Base-by-base conservation (phyloP, 2,113 vertebrate genomes). In the Lasiurus cinereus region DNA sequence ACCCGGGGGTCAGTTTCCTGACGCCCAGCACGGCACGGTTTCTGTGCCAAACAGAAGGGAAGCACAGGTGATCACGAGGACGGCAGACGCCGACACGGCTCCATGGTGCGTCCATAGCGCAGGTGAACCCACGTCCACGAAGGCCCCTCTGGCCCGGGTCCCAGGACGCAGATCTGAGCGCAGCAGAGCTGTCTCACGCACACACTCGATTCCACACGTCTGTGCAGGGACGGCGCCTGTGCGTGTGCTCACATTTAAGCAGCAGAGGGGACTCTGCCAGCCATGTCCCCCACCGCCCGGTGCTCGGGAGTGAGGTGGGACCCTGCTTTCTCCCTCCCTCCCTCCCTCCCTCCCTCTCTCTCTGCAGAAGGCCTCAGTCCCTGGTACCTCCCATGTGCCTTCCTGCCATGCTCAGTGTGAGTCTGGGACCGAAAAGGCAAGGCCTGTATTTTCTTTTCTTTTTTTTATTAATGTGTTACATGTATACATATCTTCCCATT, bases 201-300 rank as follows among this genome's bases (percentile, higher is more conserved):
- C 12, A 39, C 31, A 52, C 36, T 43, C 50, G 21, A 66, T 18
- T 18, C 27, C 16, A 36, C 15, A 83, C 52, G 6, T 4, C 50
- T 27, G 4, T 13, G 56, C 13, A 13, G 50, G 69, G 46, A 67
- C 24, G 10, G 12, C 10, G 13, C 36, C 5, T 2, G 22, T 2
- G 36, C 18, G n/a, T 13, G 43, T 0, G 5, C 1, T 0, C 1
- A 11, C 4, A 11, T 33, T 5, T 21, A 8, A 54, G 48, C 0
- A 29, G 74, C 66, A 39, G 39, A 19, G 1, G 50, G 4, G 16
- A 59, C 22, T 14, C 43, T 21, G 50, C 16, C 54, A 16, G 29
- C 16, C 24, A 7, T 0, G 0, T 29, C 6, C 8, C 7, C 74
- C 10, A 12, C 13, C 16, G 46, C 21, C 0, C 8, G 6, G 19